Conservation (phyloP, 1,140 invertebrate species). For the Lepidotrigona ventralis region DNA sequence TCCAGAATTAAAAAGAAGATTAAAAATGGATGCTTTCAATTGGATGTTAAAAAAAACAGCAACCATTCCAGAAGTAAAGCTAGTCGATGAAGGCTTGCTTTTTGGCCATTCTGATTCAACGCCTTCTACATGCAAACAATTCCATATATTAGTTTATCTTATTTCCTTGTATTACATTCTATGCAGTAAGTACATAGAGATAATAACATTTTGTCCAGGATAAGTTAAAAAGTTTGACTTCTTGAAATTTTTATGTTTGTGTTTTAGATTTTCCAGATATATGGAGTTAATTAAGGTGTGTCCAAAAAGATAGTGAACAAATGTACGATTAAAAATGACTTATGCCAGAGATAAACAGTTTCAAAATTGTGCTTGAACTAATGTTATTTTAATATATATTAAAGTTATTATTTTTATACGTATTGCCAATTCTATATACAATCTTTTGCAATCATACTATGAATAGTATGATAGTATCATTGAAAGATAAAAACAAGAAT, state of each 20-base stretch:
- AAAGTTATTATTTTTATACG: neutral
- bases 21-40: slow-evolving; percentile 85
- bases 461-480: neutral
- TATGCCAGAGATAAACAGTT: neutral
- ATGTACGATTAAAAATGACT: neutral
- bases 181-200: slow-evolving; percentile 39
- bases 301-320: neutral
- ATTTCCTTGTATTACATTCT: slow-evolving; percentile 31
- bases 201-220: neutral
- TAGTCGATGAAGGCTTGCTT: slow-evolving; percentile 34
- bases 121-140: slow-evolving; percentile 34
- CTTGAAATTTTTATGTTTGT: neutral
- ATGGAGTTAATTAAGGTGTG: slow-evolving; percentile 26
- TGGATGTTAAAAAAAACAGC: slow-evolving; percentile 91
- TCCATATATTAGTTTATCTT: slow-evolving; percentile 42
- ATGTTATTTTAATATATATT: neutral
- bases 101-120: slow-evolving; percentile 32
- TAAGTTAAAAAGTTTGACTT: neutral
- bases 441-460: neutral
- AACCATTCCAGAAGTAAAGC: slow-evolving; percentile 81
- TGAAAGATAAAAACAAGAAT: neutral
- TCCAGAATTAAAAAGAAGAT: slow-evolving; percentile 85
- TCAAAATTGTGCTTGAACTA: neutral
- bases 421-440: neutral
- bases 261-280: neutral